phyloP scores from a whole-genome alignment of 2,113 vertebrate genomes.

The Microcebus murinus region DNA sequence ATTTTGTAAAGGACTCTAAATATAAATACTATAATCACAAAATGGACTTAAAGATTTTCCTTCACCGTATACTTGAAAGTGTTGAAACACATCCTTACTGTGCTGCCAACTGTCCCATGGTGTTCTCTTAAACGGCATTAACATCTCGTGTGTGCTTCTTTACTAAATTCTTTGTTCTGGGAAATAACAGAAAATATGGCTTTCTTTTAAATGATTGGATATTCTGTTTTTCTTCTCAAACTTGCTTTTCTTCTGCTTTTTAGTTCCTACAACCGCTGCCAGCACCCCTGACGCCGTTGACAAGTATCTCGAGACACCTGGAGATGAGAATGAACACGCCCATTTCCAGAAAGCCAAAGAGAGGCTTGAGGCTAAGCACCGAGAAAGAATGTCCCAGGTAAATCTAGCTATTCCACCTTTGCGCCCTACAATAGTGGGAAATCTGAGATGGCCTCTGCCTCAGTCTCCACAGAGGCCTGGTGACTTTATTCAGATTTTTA shows the following conservation, averaged over 20 bases:
- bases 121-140: conserved; percentile 20
- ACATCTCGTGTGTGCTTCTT: conserved; percentile 45
- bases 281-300: conserved; percentile 96
- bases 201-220: background rate
- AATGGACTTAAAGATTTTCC: conserved; percentile 32
- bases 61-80: background rate
- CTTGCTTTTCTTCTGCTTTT: background rate
- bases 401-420: background rate
- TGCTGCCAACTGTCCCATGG: background rate
- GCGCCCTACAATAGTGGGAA: accelerated
- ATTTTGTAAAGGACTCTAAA: conserved; percentile 33
- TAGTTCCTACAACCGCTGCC: conserved; percentile 95
- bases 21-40: background rate
- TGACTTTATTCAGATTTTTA: background rate
- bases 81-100: background rate
- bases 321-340: conserved; percentile 97
- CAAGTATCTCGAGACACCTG: conserved; percentile 96
- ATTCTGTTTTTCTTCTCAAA: conserved; percentile 62
- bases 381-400: conserved; percentile 98
- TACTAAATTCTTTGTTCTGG: conserved; percentile 43
- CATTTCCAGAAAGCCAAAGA: conserved; percentile 99
- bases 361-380: conserved; percentile 96
- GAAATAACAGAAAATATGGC: background rate
- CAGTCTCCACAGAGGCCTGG: accelerated
- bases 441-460: background rate